Percentiles rank a stretch among this genome's conserved stretches.
Evolutionary conservation across 64 coral and sea anemone genomes (phyloP).

Genomic region (Pocillopora damicornis): DNA sequence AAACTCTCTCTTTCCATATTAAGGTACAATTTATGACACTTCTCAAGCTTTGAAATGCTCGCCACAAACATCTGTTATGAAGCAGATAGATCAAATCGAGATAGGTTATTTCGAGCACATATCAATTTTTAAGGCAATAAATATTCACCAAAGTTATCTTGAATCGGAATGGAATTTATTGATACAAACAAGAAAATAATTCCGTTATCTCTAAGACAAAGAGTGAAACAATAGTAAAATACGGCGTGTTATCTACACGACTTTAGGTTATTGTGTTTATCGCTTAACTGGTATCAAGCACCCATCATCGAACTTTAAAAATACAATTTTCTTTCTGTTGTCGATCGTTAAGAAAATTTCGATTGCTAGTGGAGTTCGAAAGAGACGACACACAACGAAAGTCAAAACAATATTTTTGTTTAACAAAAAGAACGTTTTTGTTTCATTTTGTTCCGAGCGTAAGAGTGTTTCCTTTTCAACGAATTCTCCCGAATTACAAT

Average conservation of each 20-base stretch:
- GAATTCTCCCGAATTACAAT: background rate
- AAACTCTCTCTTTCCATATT: background rate
- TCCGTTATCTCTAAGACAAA: background rate
- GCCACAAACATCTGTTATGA: background rate
- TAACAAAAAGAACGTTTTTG: conserved; percentile 1
- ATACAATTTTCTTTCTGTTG: background rate
- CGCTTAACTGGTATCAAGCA: background rate
- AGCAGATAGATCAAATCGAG: background rate
- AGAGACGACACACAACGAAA: no score
- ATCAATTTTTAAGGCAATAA: background rate
- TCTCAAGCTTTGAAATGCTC: background rate
- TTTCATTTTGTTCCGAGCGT: background rate
- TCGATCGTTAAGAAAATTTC: background rate
- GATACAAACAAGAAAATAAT: background rate
- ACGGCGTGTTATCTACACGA: background rate
- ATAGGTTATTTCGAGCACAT: background rate
- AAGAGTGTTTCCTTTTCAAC: conserved; percentile 26
- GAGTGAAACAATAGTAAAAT: background rate
- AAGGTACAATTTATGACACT: background rate
- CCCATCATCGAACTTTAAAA: background rate
- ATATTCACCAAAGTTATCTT: background rate
- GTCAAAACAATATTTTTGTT: background rate
- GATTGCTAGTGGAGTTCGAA: background rate
- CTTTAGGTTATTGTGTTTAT: background rate
- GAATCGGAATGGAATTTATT: background rate